Evolutionary conservation across 1,140 invertebrate species (phyloP), one percentile per base, ranked within the genome.

Genomic region (Camponotus vicinus): DNA sequence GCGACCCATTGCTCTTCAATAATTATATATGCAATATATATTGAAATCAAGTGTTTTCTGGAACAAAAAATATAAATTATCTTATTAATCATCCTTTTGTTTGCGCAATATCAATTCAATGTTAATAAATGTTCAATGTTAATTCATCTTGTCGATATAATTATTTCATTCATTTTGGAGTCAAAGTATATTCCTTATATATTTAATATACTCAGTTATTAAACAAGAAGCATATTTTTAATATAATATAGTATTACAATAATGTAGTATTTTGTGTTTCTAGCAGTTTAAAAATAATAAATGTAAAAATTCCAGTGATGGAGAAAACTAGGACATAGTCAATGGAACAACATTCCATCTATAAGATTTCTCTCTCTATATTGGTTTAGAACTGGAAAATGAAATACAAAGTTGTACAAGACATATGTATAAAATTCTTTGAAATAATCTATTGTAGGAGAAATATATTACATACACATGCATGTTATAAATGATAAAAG

Each of bases 271-370:
- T 13, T 80, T 80, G 34, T 73, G 45, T 73, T 61, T 7, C 52
- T 49, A 73, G 40, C 32, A 73, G 9, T 83, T 13, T 85, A 87
- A 85, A 61, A 77, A 85, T 84, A 87, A 82, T 90, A 40, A 86
- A 85, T 86, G 66, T 90, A 90, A 86, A 92, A 94, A 93, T 93
- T 92, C 90, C 87, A 91, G 85, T 77, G 87, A 89, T 91, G 85
- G 92, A 93, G 92, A 94, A 94, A 94, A 94, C 92, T 93, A 78
- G 92, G 92, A 91, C 92, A 91, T 86, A 89, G 85, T 88, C 91
- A 64, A 57, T 64, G 71, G 91, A 93, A 89, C 91, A 87, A 88
- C 88, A 90, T 93, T 92, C 87, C 88, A 90, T 66, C 67, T 86
- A 70, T 85, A 86, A 91, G 90, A 85, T 84, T 61, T 75, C 77